Percentiles rank a stretch among this genome's conserved stretches.
Evolutionary conservation across 2,888 invertebrate species (phyloP).

Genomic region (Drosophila suboccidentalis): DNA sequence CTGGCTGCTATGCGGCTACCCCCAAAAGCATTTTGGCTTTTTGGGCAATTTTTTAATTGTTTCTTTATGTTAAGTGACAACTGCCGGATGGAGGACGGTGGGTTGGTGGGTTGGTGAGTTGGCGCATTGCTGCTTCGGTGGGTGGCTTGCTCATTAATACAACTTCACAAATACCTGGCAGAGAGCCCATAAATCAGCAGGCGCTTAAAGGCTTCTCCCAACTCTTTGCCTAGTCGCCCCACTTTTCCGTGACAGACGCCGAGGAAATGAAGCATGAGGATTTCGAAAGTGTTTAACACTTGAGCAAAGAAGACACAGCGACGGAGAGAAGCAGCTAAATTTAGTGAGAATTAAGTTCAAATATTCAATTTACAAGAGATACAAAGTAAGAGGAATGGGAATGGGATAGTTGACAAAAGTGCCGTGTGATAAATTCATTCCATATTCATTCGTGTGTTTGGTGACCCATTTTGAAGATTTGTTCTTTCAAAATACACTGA

Average conservation of each 20-base stretch:
- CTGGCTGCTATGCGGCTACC: slow-evolving; percentile 79
- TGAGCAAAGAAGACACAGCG: background rate
- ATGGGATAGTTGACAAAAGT: slow-evolving; percentile 1
- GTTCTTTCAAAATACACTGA: background rate
- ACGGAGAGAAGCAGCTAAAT: slow-evolving; percentile 1
- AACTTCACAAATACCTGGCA: slow-evolving; percentile 65
- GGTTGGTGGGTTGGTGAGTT: background rate
- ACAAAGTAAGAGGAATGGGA: background rate
- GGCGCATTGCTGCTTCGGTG: background rate
- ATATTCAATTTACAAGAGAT: background rate
- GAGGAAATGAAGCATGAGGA: slow-evolving; percentile 16
- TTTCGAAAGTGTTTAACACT: slow-evolving; percentile 4
- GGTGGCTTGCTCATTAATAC: slow-evolving; percentile 65
- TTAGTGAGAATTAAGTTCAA: background rate
- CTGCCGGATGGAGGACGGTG: slow-evolving; percentile 22
- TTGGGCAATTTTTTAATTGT: slow-evolving; percentile 82
- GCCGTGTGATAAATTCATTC: slow-evolving; percentile 5
- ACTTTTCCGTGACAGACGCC: slow-evolving; percentile 18
- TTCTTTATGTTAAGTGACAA: slow-evolving; percentile 84
- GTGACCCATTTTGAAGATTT: background rate
- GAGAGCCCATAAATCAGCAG: slow-evolving; percentile 69
- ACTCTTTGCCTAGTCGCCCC: slow-evolving; percentile 8
- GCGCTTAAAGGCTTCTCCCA: slow-evolving; percentile 62
- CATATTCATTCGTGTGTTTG: background rate
- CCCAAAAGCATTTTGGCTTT: slow-evolving; percentile 76